Evolutionary conservation across 2,113 vertebrate genomes (phyloP), one percentile per base, ranked within the genome.

Genomic region (Formicarius rufipectus): DNA sequence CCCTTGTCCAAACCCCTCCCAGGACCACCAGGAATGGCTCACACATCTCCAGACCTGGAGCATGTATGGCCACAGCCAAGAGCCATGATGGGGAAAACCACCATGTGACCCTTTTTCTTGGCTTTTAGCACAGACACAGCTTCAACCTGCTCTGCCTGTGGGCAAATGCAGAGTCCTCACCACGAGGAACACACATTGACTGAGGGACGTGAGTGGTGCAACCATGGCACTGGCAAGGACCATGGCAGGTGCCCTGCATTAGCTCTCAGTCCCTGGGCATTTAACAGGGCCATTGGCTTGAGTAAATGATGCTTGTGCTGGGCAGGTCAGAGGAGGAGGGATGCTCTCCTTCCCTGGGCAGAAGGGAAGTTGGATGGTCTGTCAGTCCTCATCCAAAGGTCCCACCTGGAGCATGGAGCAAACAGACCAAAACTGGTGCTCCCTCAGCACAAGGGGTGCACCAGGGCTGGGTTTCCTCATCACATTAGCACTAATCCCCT

Each of bases 121-220:
- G 25, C n/a, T 81, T 83, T 69, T 24, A 42, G 33, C 31, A 69
- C 27, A 68, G 60, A 23, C 33, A 45, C n/a, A 69, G 40, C 56
- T 79, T 2, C 39, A 88, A 72, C 28, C 22, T 33, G 27, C 33
- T 27, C 56, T 40, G 42, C 7, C 52, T 22, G 47, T 49, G 10
- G 22, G 42, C 35, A 79, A 3, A 30, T 4, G 1, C 33, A 21
- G 35, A 35, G 44, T 9, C 47, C 10, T n/a, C 40, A 49, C 9
- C 27, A 4, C 0, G 35, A 76, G 52, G 35, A 44, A 3, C 72
- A 55, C 35, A 10, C 28, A 5, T 37, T 24, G 49, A 28, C 49
- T 22, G 12, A 25, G 4, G 3, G 56, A 40, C 69, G n/a, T 0
- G 0, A 49, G 55, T 0, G 0, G 27, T 3, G 14, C 80, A 52